phyloP scores from a whole-genome alignment of 1,140 invertebrate species.

The Hylaeus anthracinus region DNA sequence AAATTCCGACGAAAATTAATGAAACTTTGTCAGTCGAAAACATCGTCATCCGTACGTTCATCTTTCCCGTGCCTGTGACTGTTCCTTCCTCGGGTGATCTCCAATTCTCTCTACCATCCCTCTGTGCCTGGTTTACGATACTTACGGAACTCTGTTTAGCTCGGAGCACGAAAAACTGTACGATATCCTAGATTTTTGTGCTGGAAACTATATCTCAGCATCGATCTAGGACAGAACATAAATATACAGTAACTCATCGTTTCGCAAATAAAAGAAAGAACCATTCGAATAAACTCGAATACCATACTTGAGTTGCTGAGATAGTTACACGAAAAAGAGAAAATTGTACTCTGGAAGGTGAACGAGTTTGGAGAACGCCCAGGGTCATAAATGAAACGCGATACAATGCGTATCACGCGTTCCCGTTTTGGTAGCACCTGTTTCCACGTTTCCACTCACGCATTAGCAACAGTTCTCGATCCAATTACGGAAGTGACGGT shows the following conservation, averaged over 20 bases:
- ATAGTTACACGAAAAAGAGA: no score
- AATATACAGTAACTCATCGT: no score
- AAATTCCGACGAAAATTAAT: slow-evolving; percentile 68
- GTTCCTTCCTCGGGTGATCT: neutral
- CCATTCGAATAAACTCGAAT: no score
- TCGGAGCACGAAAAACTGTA: no score
- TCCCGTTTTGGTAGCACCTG: slow-evolving; percentile 5
- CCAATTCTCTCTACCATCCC: slow-evolving; percentile 4
- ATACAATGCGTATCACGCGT: neutral
- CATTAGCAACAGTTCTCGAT: neutral
- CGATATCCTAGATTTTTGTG: no score
- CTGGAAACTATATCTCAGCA: no score
- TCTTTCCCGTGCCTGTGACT: neutral
- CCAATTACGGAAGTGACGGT: slow-evolving; percentile 10
- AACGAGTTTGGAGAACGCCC: neutral
- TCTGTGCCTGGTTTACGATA: neutral
- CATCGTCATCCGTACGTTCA: slow-evolving; percentile 24
- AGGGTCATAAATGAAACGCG: neutral
- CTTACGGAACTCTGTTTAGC: neutral
- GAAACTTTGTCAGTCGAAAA: slow-evolving; percentile 64
- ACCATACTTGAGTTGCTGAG: neutral
- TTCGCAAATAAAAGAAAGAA: no score
- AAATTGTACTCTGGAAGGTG: no score
- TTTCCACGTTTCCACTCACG: neutral
- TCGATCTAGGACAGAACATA: no score